Base-by-base conservation (phyloP, 2,797 vertebrate genomes). In the Macropus fuliginosus region DNA sequence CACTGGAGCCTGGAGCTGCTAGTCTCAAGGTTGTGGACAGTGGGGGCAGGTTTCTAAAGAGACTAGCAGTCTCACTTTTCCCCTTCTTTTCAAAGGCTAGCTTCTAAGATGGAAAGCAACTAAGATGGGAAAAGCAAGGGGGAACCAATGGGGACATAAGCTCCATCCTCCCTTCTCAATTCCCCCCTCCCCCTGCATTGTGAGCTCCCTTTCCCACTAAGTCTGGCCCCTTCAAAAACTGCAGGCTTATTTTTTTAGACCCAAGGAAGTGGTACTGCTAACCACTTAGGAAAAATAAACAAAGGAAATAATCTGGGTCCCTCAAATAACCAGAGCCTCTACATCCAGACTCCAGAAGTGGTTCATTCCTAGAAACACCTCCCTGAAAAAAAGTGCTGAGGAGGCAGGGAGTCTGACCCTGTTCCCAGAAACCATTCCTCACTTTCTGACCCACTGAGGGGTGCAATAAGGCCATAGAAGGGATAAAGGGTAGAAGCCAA, bases 191-290 rank as follows among this genome's bases (percentile, higher is more conserved):
- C 91, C 34, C 10, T 46, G 90, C 93, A 81, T 2, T 81, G 16
- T 46, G 18, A 81, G 18, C 66, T 24, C 59, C 27, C 59, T 62
- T 92, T 92, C 93, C 94, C 66, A 93, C n/a, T 46, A 46, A 92
- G n/a, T 94, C 87, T 21, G 11, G 54, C 93, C 92, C 91, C 91
- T 94, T 92, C 62, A 93, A 95, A 97, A 97, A 54, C 50, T 94
- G 96, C 62, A 96, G 0, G 96, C 94, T 97, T 93, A 21, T 92
- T 97, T 95, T 96, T 97, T 96, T 92, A 93, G 55, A 97, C 95
- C 87, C 94, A 89, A 92, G 94, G 97, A 97, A 97, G 96, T 94
- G 96, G 40, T 50, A 96, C 96, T 95, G 96, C 96, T 91, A 93
- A 92, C 94, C 96, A 95, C 93, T 93, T 95, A 95, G 91, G 21